These are phyloP conservation scores for Drosophila obscura DNA, from an alignment of 1,140 invertebrate species.

Conservation along the genomic window DNA sequence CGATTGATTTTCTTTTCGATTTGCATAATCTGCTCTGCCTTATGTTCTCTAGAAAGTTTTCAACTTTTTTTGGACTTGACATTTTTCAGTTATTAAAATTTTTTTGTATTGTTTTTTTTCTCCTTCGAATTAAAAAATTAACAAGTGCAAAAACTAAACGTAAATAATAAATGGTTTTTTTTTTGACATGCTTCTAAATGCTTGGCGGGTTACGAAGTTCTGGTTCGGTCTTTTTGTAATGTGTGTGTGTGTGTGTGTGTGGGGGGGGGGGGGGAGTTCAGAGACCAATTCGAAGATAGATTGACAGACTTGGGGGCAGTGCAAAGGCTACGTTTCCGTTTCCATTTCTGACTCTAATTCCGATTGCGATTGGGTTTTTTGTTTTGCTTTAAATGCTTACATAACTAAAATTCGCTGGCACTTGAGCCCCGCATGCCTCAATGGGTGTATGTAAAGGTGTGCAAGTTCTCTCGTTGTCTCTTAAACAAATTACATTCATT, in stretches of 20 bases:
- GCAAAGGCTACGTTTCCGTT: slow-evolving; percentile 24
- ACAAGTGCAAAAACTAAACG: slow-evolving; percentile 71
- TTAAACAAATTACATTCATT: slow-evolving; percentile 49
- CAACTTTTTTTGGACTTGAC: slow-evolving; percentile 72
- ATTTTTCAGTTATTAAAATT: slow-evolving; percentile 49
- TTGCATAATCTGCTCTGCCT: slow-evolving; percentile 45
- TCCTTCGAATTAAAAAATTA: slow-evolving; percentile 66
- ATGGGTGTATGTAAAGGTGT: slow-evolving; percentile 47
- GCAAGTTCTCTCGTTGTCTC: slow-evolving; percentile 44
- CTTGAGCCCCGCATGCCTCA: slow-evolving; percentile 64
- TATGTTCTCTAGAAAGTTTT: slow-evolving; percentile 66
- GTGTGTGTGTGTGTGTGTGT: slow-evolving; percentile 7
- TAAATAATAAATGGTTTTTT: slow-evolving; percentile 38
- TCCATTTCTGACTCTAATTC: slow-evolving; percentile 22
- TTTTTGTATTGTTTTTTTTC: slow-evolving; percentile 47
- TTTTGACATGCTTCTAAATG: slow-evolving; percentile 65
- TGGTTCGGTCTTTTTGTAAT: slow-evolving; percentile 12
- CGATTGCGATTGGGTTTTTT: slow-evolving; percentile 31
- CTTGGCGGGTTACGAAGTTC: slow-evolving; percentile 51
- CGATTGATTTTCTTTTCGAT: slow-evolving; percentile 42
- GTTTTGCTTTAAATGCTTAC: slow-evolving; percentile 67
- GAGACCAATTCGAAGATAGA: slow-evolving; percentile 14
- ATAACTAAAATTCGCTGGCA: slow-evolving; percentile 75
- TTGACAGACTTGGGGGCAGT: slow-evolving; percentile 45
- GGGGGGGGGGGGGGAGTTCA: background rate